Percentiles rank a stretch among this genome's conserved stretches.
Evolutionary conservation across 2,797 vertebrate species (phyloP).

Genomic region (Taenioides sp.): DNA sequence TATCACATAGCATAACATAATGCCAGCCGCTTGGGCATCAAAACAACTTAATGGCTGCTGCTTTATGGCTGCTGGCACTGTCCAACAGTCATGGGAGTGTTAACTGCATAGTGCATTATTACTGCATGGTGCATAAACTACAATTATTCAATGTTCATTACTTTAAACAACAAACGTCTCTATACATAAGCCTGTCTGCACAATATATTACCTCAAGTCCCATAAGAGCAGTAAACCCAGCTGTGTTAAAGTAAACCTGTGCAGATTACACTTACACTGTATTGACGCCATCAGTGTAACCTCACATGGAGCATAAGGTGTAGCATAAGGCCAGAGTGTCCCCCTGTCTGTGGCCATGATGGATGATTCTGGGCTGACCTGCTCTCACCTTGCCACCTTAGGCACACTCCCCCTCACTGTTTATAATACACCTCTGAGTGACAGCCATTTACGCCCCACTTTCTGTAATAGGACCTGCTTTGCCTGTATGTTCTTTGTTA

Average conservation of each 20-base stretch:
- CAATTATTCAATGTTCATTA: neutral
- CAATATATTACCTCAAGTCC: neutral
- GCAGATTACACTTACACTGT: conserved; percentile 18
- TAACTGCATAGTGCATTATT: too few relatives aligned
- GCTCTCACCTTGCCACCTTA: conserved; percentile 45
- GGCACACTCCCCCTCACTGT: conserved; percentile 40
- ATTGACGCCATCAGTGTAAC: conserved; percentile 29
- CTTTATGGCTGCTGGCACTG: too few relatives aligned
- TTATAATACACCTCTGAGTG: conserved; percentile 50
- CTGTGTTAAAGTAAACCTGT: conserved; percentile 1
- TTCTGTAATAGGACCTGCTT: neutral
- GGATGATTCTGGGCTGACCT: conserved; percentile 62
- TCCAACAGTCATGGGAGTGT: too few relatives aligned
- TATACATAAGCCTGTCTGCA: neutral
- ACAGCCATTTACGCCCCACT: conserved; percentile 31
- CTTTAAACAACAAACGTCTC: neutral
- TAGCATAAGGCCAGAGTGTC: conserved; percentile 45
- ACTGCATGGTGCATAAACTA: neutral
- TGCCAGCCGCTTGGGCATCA: too few relatives aligned
- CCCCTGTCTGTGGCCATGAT: conserved; percentile 61
- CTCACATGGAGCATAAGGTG: conserved; percentile 40
- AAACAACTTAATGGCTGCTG: too few relatives aligned
- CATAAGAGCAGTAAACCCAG: neutral
- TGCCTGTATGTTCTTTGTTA: conserved; percentile 2
- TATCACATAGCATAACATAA: too few relatives aligned